Percentiles rank a stretch among this genome's conserved stretches.
These are phyloP conservation scores for Origma solitaria DNA, from an alignment of 2,113 vertebrate species.

Conservation along the genomic window DNA sequence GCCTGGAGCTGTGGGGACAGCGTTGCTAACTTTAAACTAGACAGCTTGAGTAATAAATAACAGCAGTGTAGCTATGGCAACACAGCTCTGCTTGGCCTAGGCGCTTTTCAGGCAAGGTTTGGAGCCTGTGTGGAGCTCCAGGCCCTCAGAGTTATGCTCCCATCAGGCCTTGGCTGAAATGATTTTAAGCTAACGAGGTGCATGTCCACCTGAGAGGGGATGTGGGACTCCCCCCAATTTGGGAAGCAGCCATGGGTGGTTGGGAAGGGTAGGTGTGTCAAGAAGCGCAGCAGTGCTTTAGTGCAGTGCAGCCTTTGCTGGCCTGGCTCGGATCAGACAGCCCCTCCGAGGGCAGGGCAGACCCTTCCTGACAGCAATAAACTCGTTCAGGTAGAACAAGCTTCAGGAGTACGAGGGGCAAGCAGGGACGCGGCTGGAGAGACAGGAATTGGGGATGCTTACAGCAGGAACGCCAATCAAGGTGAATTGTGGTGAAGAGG, in stretches of 20 bases:
- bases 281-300: background rate
- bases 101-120: background rate
- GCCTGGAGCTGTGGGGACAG: background rate
- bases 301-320: background rate
- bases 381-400: background rate
- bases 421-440: background rate
- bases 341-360: background rate
- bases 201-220: accelerated
- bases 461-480: background rate
- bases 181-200: background rate
- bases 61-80: background rate
- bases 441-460: background rate
- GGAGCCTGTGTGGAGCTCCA: background rate
- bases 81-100: background rate
- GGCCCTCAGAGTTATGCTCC: background rate
- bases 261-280: no score
- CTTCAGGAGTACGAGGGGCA: background rate
- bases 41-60: background rate
- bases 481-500: background rate
- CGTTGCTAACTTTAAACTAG: background rate
- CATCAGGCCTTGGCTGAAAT: background rate
- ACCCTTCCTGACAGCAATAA: background rate
- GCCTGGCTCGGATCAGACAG: background rate
- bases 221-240: accelerated
- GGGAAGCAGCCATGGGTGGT: no score